Conservation (phyloP, 1,140 invertebrate genomes). For the Brachionus manjavacas region DNA sequence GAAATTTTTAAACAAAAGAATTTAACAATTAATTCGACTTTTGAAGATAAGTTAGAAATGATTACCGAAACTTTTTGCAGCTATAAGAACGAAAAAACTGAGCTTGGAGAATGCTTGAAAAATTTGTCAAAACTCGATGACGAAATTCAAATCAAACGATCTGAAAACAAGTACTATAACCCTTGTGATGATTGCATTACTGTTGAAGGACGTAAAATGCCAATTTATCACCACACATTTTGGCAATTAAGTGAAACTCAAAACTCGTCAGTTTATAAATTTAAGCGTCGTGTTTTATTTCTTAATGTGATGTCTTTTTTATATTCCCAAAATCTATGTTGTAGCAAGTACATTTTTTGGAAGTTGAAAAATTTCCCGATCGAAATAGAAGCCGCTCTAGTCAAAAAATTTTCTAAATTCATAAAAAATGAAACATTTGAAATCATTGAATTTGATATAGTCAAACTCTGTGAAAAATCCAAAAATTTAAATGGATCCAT, state of each 20-base stretch:
- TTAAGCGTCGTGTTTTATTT: not conserved
- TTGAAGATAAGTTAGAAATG: not conserved
- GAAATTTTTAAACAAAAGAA: not conserved
- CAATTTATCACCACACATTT: conserved; percentile 33
- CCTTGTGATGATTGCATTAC: not conserved
- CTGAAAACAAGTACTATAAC: not conserved
- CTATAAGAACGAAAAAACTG: not conserved
- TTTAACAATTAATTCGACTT: not conserved
- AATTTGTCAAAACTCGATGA: not conserved
- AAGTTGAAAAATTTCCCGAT: conserved; percentile 9
- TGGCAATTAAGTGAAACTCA: conserved; percentile 9
- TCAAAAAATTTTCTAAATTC: not conserved
- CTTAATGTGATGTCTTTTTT: conserved; percentile 36
- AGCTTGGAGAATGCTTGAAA: not conserved
- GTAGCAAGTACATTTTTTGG: conserved; percentile 25
- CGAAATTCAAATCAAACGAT: not conserved
- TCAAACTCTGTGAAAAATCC: not conserved
- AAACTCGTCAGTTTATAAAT: not conserved
- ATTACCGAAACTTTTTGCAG: not conserved
- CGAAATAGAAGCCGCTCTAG: not conserved
- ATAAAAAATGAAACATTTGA: not conserved
- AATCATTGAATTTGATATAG: not conserved
- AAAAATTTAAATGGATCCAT: not conserved
- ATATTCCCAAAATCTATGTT: conserved; percentile 18
- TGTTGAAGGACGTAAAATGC: not conserved